Conservation (phyloP, 2,888 invertebrate species). For the Argyra leucocephala region DNA sequence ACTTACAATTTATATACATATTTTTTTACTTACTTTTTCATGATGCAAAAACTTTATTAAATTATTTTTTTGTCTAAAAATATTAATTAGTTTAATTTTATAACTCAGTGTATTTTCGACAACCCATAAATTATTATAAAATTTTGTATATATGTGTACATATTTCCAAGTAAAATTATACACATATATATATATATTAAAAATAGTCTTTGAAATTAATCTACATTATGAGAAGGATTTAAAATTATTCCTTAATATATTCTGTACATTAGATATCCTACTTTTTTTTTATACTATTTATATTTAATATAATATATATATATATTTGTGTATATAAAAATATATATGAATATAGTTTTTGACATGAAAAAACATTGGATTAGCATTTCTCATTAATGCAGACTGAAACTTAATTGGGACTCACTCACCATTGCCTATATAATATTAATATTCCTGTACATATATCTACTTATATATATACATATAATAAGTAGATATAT, state of each 20-base stretch:
- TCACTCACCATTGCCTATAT: constrained; percentile 21
- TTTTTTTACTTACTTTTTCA: no score
- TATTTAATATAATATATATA: not conserved
- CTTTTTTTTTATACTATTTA: not conserved
- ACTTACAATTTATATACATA: no score
- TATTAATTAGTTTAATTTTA: no score
- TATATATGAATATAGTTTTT: not conserved
- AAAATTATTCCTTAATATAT: constrained; percentile 4
- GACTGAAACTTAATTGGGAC: constrained; percentile 30
- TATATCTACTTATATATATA: not conserved
- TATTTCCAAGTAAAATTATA: not conserved
- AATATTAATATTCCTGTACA: not conserved
- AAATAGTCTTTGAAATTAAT: not conserved
- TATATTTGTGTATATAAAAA: not conserved
- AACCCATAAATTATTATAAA: not conserved
- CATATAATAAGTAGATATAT: not conserved
- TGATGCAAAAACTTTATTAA: no score
- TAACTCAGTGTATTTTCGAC: no score
- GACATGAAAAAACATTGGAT: constrained; percentile 20
- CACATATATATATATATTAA: not conserved
- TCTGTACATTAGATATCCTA: not conserved
- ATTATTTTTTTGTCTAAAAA: no score
- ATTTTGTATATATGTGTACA: not conserved
- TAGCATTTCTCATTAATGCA: constrained; percentile 31
- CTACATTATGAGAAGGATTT: constrained; percentile 1